A percentile compares a stretch with the other conserved stretches of the same genome.
Conservation (phyloP, 1,140 invertebrate species). For the Trachelipus rathkii region DNA sequence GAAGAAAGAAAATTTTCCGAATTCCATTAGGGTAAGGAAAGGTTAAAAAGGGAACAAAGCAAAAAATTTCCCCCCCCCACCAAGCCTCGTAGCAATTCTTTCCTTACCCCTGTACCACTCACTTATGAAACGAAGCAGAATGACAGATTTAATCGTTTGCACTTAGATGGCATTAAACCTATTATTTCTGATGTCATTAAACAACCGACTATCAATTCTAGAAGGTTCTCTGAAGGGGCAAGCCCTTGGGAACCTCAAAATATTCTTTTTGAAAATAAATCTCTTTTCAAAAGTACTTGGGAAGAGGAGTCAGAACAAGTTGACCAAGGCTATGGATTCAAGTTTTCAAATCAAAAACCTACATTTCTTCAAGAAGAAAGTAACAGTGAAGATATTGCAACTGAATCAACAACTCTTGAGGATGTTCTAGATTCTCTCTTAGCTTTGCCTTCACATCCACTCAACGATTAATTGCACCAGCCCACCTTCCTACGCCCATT, state of each 20-base stretch:
- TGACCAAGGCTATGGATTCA: background rate
- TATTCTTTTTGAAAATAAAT: background rate
- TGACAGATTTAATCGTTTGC: background rate
- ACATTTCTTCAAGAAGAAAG: background rate
- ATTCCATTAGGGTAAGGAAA: too few relatives aligned
- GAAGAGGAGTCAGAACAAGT: background rate
- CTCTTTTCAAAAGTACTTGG: background rate
- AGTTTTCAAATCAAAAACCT: background rate
- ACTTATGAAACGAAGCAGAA: background rate
- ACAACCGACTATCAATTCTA: background rate
- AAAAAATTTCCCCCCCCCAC: too few relatives aligned
- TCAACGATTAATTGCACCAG: too few relatives aligned
- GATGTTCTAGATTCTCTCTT: conserved; percentile 87
- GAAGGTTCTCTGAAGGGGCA: background rate
- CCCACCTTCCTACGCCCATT: too few relatives aligned
- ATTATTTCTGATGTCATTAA: background rate
- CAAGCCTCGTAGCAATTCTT: too few relatives aligned
- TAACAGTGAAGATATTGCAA: background rate
- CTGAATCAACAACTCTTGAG: conserved; percentile 64
- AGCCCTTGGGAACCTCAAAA: background rate
- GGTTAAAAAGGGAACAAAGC: too few relatives aligned
- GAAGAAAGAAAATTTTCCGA: too few relatives aligned
- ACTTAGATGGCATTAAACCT: background rate
- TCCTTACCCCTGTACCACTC: background rate
- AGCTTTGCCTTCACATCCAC: conserved; percentile 70